Evolutionary conservation across 2,888 invertebrate species (phyloP), one percentile per base, ranked within the genome.

Genomic region (Selenia dentaria): DNA sequence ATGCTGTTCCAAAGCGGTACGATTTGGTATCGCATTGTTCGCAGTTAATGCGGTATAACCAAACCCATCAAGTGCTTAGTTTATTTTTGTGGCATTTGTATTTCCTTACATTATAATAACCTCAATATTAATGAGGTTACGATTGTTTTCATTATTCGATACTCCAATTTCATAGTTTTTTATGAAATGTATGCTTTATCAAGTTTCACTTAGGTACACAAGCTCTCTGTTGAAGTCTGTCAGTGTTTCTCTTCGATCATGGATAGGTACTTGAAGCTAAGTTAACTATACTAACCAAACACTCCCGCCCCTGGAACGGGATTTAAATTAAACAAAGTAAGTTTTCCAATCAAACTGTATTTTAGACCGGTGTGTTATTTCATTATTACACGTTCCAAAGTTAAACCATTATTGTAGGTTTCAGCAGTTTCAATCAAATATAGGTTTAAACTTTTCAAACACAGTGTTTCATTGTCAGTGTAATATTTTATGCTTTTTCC

Each of bases 261-360:
- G 40, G 50, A 37, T 39, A 39, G 46, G 32, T 47, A 43, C 45
- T 25, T 9, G 16, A 40, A 42, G 45, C 56, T 52, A 44, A 52
- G 48, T 54, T 54, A 52, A 54, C 55, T 55, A 46, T 58, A 51
- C 57, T 51, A 54, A 54, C 51, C 50, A 59, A 56, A 59, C 54
- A 56, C 54, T 48, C 51, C 39, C 35, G 16, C 43, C 46, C 44
- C 34, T 42, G 46, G 28, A 39, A 52, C 42, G 40, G 52, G 48
- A 54, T 56, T 54, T 48, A 56, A 56, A 59, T 59, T 56, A 56
- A 51, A 59, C 59, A 56, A 56, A 54, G 52, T 56, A 56, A 59
- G 59, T 59, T 59, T 59, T 56, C 56, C 59, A 59, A 59, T 59
- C 59, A 59, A 56, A 59, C 48, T 56, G 56, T 56, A 59, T 59